A percentile compares a stretch with the other conserved stretches of the same genome.
Evolutionary conservation across 2,888 invertebrate genomes (phyloP).

Genomic region (Prionchulus punctatus): DNA sequence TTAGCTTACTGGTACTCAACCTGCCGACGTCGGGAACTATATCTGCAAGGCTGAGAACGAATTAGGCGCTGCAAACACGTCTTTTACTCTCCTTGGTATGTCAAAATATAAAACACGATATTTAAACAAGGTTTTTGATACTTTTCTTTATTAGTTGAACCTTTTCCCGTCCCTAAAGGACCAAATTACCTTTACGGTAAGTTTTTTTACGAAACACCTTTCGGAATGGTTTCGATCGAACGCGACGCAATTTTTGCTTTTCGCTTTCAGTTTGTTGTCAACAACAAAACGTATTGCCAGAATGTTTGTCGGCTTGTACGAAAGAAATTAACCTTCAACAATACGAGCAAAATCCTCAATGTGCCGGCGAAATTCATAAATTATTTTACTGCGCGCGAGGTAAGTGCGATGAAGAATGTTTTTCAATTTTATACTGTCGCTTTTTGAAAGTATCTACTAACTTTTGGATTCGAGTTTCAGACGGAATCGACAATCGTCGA

Average conservation of each 20-base stretch:
- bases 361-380: slow-evolving; percentile 3
- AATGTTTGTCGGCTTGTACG: slow-evolving; percentile 11
- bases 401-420: neutral
- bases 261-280: slow-evolving; percentile 6
- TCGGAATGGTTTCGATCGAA: too few relatives aligned
- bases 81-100: neutral
- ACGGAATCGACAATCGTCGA: slow-evolving; percentile 6
- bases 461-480: neutral
- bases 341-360: slow-evolving; percentile 4
- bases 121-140: neutral
- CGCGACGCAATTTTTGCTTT: neutral
- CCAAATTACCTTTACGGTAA: slow-evolving; percentile 4
- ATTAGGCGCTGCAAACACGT: neutral
- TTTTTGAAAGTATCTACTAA: neutral
- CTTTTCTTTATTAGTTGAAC: slow-evolving; percentile 3
- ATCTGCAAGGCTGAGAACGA: neutral
- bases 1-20: too few relatives aligned
- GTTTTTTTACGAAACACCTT: too few relatives aligned
- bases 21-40: neutral
- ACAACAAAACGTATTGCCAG: neutral
- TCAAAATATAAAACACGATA: neutral
- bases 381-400: slow-evolving; percentile 6
- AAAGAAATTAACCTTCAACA: slow-evolving; percentile 1
- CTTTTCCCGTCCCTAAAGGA: neutral
- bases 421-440: neutral